Base-by-base conservation (phyloP, 2,113 vertebrate species). In the Oryctolagus cuniculus region DNA sequence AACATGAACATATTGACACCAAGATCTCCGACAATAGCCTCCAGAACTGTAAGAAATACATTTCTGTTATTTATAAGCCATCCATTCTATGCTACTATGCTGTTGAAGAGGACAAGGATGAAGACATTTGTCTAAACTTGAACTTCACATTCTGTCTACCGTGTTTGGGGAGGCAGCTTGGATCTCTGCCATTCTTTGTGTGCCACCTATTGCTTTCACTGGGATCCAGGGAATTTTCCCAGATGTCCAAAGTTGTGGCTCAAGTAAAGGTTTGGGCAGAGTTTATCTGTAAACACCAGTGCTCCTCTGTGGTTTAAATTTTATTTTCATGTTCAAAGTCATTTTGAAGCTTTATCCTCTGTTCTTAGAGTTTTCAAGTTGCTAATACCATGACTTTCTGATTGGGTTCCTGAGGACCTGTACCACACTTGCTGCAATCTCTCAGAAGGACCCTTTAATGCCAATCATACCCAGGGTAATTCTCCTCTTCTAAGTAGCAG, bases 401-500 rank as follows among this genome's bases (percentile, higher is more conserved):
- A 64, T 49, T 16, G 53, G 92, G 44, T 73, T 95, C 86, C 64
- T 74, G 16, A 27, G 44, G 34, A 22, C 34, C 55, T 79, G 4
- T 13, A 64, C 79, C 78, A 24, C 5, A 22, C 44, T 84, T 55
- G 10, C 8, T 55, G 85, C 78, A 27, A 17, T 84, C 73, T 79
- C 69, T 66, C n/a, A 55, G 77, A 63, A 93, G 36, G 66, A 19
- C 24, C 22, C 29, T 95, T 58, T 72, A 87, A 87, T 66, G 64
- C 34, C 77, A 93, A 87, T 87, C 11, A 72, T 87, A 24, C 49
- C 75, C 8, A 53, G 51, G 25, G 61, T 80, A 53, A 11, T 81
- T 85, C 61, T 66, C 29, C 27, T 88, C 21, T 69, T 70, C 22
- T 12, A 70, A 95, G n/a, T 81, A 87, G 38, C 16, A 61, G 16